Evolutionary conservation across 2,888 invertebrate genomes (phyloP).

Genomic region (Trachelus iudaicus): DNA sequence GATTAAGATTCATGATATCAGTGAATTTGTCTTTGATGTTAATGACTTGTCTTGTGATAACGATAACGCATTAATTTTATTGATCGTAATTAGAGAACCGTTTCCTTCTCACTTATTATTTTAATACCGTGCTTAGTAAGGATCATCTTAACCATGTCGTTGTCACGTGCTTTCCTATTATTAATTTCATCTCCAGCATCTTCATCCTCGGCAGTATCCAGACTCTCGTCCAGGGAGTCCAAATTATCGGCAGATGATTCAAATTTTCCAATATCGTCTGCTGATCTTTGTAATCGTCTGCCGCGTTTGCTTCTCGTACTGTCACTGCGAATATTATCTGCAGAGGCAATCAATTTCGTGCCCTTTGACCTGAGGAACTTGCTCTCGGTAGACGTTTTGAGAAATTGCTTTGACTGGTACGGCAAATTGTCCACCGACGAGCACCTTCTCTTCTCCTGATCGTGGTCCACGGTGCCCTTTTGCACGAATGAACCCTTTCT

Average conservation of each 20-base stretch:
- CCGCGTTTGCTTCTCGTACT: slow-evolving; percentile 41
- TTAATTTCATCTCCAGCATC: neutral
- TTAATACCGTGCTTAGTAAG: slow-evolving; percentile 83
- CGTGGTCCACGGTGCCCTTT: slow-evolving; percentile 32
- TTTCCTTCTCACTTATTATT: slow-evolving; percentile 83
- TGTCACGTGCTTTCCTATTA: slow-evolving; percentile 43
- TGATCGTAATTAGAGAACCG: slow-evolving; percentile 64
- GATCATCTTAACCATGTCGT: slow-evolving; percentile 77
- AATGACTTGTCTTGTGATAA: neutral
- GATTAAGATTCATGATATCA: neutral
- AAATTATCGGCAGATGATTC: slow-evolving; percentile 54
- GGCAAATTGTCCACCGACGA: slow-evolving; percentile 62
- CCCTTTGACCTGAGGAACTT: slow-evolving; percentile 39
- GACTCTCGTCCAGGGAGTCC: slow-evolving; percentile 43
- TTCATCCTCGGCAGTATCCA: slow-evolving; percentile 34
- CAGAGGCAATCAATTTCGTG: slow-evolving; percentile 51
- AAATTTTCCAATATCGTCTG: slow-evolving; percentile 50
- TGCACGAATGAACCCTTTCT: slow-evolving; percentile 53
- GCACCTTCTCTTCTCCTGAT: slow-evolving; percentile 52
- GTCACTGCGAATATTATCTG: slow-evolving; percentile 51
- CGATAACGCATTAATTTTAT: neutral
- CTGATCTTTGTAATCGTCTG: slow-evolving; percentile 52
- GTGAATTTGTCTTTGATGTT: neutral
- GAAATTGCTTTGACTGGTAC: slow-evolving; percentile 34
- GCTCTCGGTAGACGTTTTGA: slow-evolving; percentile 32